These are phyloP conservation scores for Pseudococcus viburni DNA, from an alignment of 2,888 invertebrate species.

Conservation along the genomic window DNA sequence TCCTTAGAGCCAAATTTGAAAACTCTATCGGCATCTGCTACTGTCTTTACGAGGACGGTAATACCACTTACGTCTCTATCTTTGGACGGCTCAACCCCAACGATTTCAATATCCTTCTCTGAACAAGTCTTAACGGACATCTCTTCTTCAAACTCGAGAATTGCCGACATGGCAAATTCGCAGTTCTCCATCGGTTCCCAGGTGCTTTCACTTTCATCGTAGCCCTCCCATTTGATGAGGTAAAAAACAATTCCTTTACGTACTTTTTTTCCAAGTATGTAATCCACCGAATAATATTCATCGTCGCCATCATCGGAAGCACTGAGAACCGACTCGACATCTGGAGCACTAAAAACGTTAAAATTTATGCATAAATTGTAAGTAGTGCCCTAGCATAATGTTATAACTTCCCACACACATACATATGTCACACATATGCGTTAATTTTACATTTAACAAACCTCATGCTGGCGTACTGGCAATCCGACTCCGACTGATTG, in stretches of 20 bases:
- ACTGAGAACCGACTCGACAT: too few relatives aligned
- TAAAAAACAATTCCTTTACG: neutral
- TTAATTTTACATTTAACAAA: too few relatives aligned
- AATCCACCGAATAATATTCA: neutral
- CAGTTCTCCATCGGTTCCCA: neutral
- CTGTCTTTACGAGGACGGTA: neutral
- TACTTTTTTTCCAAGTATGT: neutral
- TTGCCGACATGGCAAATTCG: neutral
- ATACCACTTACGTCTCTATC: neutral
- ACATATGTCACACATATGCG: too few relatives aligned
- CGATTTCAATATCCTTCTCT: neutral
- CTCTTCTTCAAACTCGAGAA: neutral
- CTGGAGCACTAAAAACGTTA: too few relatives aligned
- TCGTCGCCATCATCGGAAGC: neutral
- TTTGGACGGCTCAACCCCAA: neutral
- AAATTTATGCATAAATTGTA: too few relatives aligned
- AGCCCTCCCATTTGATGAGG: neutral
- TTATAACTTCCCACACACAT: too few relatives aligned
- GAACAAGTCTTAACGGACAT: neutral
- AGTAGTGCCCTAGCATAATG: too few relatives aligned
- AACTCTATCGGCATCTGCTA: neutral
- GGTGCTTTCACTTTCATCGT: neutral
- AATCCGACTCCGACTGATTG: too few relatives aligned
- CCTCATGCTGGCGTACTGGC: too few relatives aligned
- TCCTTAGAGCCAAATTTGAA: neutral